Evolutionary conservation across 2,888 invertebrate genomes (phyloP).

Genomic region (Metopia argyrocephala): DNA sequence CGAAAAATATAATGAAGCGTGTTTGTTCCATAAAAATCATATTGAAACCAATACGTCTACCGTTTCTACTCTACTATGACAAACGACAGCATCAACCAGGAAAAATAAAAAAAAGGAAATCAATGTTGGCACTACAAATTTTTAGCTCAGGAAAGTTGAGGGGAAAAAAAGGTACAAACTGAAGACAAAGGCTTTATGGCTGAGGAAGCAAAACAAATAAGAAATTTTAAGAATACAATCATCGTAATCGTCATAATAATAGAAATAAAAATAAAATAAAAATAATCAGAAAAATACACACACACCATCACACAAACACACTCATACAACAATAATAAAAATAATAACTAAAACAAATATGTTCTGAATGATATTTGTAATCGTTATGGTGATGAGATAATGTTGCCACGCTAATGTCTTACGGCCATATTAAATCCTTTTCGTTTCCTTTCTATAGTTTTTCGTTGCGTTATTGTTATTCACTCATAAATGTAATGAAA

Average conservation of each 20-base stretch:
- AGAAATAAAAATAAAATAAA: slow-evolving; percentile 3
- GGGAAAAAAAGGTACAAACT: background rate
- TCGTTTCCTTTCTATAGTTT: background rate
- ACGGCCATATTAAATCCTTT: slow-evolving; percentile 46
- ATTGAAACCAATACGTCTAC: slow-evolving; percentile 53
- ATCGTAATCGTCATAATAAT: slow-evolving; percentile 22
- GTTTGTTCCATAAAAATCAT: slow-evolving; percentile 50
- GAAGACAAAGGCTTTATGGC: slow-evolving; percentile 31
- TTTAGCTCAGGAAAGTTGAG: background rate
- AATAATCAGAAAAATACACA: slow-evolving; percentile 53
- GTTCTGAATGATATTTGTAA: slow-evolving; percentile 27
- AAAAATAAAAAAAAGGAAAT: slow-evolving; percentile 25
- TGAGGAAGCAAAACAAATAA: slow-evolving; percentile 53
- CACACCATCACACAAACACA: too few species aligned
- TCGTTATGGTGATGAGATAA: background rate
- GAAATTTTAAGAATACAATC: slow-evolving; percentile 41
- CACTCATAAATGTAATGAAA: too few species aligned
- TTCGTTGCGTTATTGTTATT: slow-evolving; percentile 8
- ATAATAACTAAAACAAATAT: slow-evolving; percentile 17
- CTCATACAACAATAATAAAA: background rate
- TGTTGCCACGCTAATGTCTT: slow-evolving; percentile 22
- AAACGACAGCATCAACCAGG: background rate
- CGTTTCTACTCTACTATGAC: background rate
- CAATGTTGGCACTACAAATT: slow-evolving; percentile 25
- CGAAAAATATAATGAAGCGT: slow-evolving; percentile 39